These are phyloP conservation scores for Syngnathus scovelli DNA, from an alignment of 2,113 vertebrate genomes.

Conservation along the genomic window DNA sequence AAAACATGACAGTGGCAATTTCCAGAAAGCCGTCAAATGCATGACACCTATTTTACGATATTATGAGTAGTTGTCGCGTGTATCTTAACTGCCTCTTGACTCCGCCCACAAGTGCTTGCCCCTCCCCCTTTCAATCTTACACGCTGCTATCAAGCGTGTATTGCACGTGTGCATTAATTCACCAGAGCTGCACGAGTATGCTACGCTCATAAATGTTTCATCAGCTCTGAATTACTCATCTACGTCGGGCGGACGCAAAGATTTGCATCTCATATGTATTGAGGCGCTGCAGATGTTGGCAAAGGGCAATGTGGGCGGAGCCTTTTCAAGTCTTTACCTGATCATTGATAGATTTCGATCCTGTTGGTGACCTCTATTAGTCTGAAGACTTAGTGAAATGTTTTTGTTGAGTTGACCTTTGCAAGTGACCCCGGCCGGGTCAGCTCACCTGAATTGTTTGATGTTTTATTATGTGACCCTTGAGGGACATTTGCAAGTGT, in stretches of 20 bases:
- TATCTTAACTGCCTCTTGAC: too few species aligned
- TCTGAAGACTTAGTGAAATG: slow-evolving; percentile 21
- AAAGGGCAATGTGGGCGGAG: background rate
- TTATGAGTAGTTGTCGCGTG: too few species aligned
- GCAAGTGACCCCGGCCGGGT: slow-evolving; percentile 1
- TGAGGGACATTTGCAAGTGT: slow-evolving; percentile 10
- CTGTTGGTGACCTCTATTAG: slow-evolving; percentile 7
- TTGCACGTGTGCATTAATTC: slow-evolving; percentile 24
- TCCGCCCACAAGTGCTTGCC: too few species aligned
- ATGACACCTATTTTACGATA: too few species aligned
- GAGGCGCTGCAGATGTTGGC: background rate
- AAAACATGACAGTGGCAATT: too few species aligned
- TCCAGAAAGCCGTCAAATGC: too few species aligned
- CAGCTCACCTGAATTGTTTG: slow-evolving; percentile 23
- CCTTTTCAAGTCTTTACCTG: background rate
- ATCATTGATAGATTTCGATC: background rate
- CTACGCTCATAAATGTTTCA: slow-evolving; percentile 42
- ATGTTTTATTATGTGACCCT: slow-evolving; percentile 26
- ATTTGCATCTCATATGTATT: slow-evolving; percentile 8
- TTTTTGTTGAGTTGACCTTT: slow-evolving; percentile 16
- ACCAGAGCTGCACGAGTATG: slow-evolving; percentile 21
- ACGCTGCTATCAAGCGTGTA: slow-evolving; percentile 14
- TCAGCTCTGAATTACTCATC: slow-evolving; percentile 11
- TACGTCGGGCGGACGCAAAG: slow-evolving; percentile 32
- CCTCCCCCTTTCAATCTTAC: background rate